Evolutionary conservation across 2,113 vertebrate genomes (phyloP), one percentile per base, ranked within the genome.

Genomic region (Apteryx owenii): DNA sequence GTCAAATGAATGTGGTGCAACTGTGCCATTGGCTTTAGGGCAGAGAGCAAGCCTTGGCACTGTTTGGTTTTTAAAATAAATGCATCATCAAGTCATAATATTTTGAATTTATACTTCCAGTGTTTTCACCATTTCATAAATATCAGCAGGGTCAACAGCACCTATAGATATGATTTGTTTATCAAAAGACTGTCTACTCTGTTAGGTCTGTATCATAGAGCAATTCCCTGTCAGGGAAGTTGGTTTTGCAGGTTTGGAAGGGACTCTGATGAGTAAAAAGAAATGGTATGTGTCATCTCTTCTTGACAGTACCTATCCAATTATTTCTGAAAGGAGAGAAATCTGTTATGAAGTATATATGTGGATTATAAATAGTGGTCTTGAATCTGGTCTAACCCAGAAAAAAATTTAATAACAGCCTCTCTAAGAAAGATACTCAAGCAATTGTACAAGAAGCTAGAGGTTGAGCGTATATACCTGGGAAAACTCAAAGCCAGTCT

Each of bases 1-100:
- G 16, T 72, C n/a, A 69, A 71, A 92, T 80, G 5, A 80, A 77
- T 38, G 15, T 72, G 51, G 16, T 65, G 12, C 17, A 72, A 81
- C 87, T 92, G 84, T 91, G 25, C 23, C 23, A 60, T 76, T 89
- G 38, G 11, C 11, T 85, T 85, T 76, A 46, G 79, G 33, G 38
- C 38, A 70, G 70, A 89, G 81, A 72, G 12, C 8, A 91, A 93
- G 25, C 7, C 9, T 76, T 89, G 78, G 51, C 65, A 65, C 6
- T 53, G 8, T 28, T 84, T 64, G 42, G 12, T 72, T 79, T 76
- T 93, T 89, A 76, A 94, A 95, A 91, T 46, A 89, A 91, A 61
- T 29, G 42, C 33, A 90, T 5, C 22, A 42, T 89, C 16, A 79
- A 81, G 29, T 3, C 15, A 71, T 79, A 51, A 20, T 3, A 61